Percentiles rank a stretch among this genome's conserved stretches.
These are phyloP conservation scores for Tinamus major DNA, from an alignment of 2,797 vertebrate genomes.

Conservation along the genomic window DNA sequence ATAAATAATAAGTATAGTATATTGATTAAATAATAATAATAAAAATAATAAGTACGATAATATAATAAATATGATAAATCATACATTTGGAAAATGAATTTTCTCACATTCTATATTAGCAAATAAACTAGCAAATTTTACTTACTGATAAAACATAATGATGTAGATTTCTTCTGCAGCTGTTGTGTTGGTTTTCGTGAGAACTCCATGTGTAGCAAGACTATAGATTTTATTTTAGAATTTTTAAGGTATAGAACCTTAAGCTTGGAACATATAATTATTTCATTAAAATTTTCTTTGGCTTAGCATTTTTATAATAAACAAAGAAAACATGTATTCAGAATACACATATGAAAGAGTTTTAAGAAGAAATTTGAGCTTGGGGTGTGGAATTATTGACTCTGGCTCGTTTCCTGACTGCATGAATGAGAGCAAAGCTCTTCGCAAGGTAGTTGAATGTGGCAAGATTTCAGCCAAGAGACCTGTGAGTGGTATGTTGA, in stretches of 20 bases:
- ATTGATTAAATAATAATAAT: too few species aligned
- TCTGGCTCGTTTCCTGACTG: slow-evolving; percentile 40
- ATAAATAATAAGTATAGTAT: too few species aligned
- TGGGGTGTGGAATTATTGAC: slow-evolving; percentile 10
- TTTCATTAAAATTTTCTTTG: slow-evolving; percentile 55
- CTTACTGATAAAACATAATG: not conserved
- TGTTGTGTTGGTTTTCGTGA: not conserved
- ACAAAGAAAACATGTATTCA: slow-evolving; percentile 38
- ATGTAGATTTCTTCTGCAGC: not conserved
- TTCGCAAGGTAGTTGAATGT: slow-evolving; percentile 24
- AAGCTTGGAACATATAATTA: slow-evolving; percentile 2
- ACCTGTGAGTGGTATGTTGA: not conserved
- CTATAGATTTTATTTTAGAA: not conserved
- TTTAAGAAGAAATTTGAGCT: slow-evolving; percentile 48
- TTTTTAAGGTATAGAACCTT: not conserved
- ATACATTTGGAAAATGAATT: not conserved
- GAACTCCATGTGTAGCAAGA: fast-evolving
- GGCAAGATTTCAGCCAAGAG: slow-evolving; percentile 31
- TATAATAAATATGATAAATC: too few species aligned
- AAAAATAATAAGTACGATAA: too few species aligned
- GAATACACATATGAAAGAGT: slow-evolving; percentile 26
- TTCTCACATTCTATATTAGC: not conserved
- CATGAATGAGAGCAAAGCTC: slow-evolving; percentile 33
- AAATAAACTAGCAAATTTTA: not conserved
- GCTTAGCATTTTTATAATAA: slow-evolving; percentile 15